Evolutionary conservation across 2,797 vertebrate species (phyloP), one percentile per base, ranked within the genome.

Genomic region (Falco novaeseelandiae): DNA sequence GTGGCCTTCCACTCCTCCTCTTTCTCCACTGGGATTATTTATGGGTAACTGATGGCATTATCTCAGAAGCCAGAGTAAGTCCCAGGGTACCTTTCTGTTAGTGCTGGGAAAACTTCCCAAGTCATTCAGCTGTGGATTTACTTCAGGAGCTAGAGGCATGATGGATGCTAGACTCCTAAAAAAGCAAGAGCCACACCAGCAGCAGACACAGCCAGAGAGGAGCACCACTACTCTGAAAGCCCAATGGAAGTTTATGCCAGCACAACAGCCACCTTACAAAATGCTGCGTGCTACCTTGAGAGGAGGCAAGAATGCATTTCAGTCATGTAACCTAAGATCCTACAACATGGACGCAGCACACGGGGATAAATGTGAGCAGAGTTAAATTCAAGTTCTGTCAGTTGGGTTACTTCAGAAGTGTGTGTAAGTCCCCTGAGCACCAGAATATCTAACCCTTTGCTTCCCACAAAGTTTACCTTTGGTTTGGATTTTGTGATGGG

Each of bases 1-100:
- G 91, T 95, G 95, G 93, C 89, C 94, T 96, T 95, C 79, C 89
- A 97, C 93, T 84, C 96, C 96, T 97, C 96, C 94, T 93, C 86
- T 96, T 96, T 93, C 95, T 90, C 79, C 40, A 2, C 84, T 78
- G 83, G 29, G 92, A 96, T 96, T 96, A 96, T 97, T 96, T 96
- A 97, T 96, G 92, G 96, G 74, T 90, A 83, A 95, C 87, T 96
- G 95, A 96, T 96, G 94, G 94, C 95, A 96, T 94, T 96, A 97
- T 83, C 74, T 95, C 93, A 89, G 94, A 96, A 96, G 87, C 88
- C 90, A 94, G 67, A 71, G 67, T 46, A n/a, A 94, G 87, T 94
- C 89, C 92, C 93, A 92, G 88, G 71, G 85, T 93, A 93, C 91
- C 90, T 86, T 62, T 96, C 87, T 85, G 58, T 84, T 74, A 58